Base-by-base conservation (phyloP, 37 sponge, comb jelly and placozoan genomes). In the Aplysina aerophoba region DNA sequence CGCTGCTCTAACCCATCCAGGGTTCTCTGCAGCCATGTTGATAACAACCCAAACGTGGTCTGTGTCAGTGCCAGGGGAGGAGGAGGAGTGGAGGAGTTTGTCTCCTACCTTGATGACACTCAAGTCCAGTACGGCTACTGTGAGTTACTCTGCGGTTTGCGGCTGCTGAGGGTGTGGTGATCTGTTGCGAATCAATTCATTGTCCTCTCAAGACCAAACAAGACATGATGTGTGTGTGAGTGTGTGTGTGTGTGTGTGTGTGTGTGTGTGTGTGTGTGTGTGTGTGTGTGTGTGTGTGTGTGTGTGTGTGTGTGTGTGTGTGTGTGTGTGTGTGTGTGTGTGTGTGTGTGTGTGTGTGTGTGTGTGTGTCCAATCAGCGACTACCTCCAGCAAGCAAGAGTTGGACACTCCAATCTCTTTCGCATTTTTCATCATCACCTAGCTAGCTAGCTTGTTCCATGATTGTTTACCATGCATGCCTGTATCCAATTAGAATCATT, bases 1-100 rank as follows among this genome's bases (percentile, higher is more conserved):
- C 15, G 2, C 28, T 37, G 5, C 11, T 37, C 73, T 5, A 28
- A 28, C 35, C 50, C 50, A 27, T 40, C 25, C 66, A 96, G 96
- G 96, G 92, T 78, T 19, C 79, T 96, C 36, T 81, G 89, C 64
- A 85, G 90, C 15, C 97, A 96, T 56, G 62, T 24, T n/a, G 91
- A 92, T 34, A 61, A 58, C 38, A 85, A 91, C 80, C 97, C 97
- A 24, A 90, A 88, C 27, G 80, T 77, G 24, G 54, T 96, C 25
- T 22, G 30, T 20, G 59, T 68, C 40, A 22, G 89, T 13, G 81
- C 74, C 24, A 28, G 56, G 40, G 97, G 97, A 0, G 25, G 69
- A 11, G 94, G 90, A 22, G 97, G 94, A 39, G 74, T 81, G 0
- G 82, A 81, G 74, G 97, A 94, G 65, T 72, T 96, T 72, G 88